A percentile compares a stretch with the other conserved stretches of the same genome.
phyloP scores from a whole-genome alignment of 2,888 invertebrate species.

The Lepeophtheirus nordmannii region DNA sequence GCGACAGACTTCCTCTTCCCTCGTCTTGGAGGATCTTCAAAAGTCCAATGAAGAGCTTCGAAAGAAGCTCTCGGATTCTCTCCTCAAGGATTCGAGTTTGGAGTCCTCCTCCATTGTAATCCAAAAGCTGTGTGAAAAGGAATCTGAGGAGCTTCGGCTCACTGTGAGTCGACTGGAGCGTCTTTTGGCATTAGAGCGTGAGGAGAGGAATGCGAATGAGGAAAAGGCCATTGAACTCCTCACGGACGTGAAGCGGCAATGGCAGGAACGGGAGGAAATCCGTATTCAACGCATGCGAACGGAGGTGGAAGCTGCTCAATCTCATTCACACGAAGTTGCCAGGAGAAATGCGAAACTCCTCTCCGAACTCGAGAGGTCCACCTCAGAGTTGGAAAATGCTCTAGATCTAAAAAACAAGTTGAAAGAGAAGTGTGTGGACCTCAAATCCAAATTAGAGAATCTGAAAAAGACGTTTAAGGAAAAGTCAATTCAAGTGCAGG shows the following conservation, averaged over 20 bases:
- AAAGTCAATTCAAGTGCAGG: too few relatives aligned
- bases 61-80: background rate
- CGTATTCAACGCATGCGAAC: background rate
- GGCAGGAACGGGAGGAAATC: background rate
- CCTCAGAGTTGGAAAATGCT: slow-evolving; percentile 3
- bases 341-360: background rate
- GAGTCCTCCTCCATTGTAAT: background rate
- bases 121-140: background rate
- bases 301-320: background rate
- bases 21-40: background rate
- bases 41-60: slow-evolving; percentile 1
- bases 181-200: background rate
- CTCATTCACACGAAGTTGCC: background rate
- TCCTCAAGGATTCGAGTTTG: background rate
- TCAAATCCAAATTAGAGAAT: background rate
- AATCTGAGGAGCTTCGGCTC: background rate
- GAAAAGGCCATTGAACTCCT: background rate
- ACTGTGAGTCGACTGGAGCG: background rate
- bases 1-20: background rate
- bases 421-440: background rate
- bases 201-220: background rate
- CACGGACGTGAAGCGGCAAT: slow-evolving; percentile 4
- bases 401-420: background rate
- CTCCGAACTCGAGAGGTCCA: background rate
- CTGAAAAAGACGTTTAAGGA: background rate